phyloP scores from a whole-genome alignment of 1,140 invertebrate genomes.

The Drosophila takahashii region DNA sequence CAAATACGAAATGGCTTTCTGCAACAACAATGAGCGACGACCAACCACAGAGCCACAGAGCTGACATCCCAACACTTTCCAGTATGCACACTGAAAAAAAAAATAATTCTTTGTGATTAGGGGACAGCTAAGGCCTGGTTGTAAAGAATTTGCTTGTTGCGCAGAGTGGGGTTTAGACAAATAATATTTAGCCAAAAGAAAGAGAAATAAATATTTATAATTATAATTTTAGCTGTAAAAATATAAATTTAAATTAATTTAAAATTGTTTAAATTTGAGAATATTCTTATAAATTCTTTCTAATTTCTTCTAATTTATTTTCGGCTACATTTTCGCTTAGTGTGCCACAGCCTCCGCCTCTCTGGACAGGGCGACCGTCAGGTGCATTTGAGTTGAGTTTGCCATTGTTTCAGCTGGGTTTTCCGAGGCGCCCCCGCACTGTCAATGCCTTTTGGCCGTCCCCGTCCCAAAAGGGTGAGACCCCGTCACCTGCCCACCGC shows the following conservation, averaged over 20 bases:
- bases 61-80: constrained; percentile 54
- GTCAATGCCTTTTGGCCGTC: constrained; percentile 39
- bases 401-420: constrained; percentile 41
- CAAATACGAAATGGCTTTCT: constrained; percentile 79
- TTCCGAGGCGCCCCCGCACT: constrained; percentile 67
- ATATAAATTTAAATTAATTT: too few species aligned
- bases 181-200: too few species aligned
- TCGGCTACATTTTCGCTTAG: constrained; percentile 3
- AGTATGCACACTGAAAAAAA: constrained; percentile 15
- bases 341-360: constrained; percentile 1
- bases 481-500: constrained; percentile 41
- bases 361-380: constrained; percentile 20
- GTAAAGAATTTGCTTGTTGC: too few species aligned
- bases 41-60: constrained; percentile 64
- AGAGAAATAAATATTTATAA: too few species aligned
- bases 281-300: too few species aligned
- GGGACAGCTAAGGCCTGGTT: too few species aligned
- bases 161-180: too few species aligned
- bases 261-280: too few species aligned
- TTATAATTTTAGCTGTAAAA: too few species aligned
- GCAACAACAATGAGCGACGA: constrained; percentile 51
- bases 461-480: constrained; percentile 75
- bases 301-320: not conserved
- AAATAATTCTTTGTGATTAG: not conserved
- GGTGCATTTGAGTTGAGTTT: constrained; percentile 39